Evolutionary conservation across 2,113 vertebrate genomes (phyloP).

Genomic region (Panthera uncia): DNA sequence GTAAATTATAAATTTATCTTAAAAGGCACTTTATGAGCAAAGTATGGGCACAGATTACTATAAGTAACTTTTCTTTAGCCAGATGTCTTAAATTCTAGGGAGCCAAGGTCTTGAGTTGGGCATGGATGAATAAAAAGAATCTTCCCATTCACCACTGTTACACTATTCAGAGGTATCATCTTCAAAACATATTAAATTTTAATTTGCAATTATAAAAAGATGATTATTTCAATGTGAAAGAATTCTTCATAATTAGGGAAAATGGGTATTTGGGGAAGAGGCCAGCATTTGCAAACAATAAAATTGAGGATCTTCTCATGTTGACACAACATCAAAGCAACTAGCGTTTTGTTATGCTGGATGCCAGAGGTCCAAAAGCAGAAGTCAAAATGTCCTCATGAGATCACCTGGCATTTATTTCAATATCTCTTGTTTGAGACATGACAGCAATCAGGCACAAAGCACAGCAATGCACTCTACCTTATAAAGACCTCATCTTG

Average conservation of each 20-base stretch:
- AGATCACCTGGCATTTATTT: slow-evolving; percentile 39
- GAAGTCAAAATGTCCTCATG: background rate
- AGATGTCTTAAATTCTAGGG: background rate
- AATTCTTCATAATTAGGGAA: background rate
- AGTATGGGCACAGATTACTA: background rate
- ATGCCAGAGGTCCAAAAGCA: background rate
- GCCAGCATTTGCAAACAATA: slow-evolving; percentile 37
- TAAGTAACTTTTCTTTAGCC: background rate
- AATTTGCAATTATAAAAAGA: background rate
- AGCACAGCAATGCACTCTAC: background rate
- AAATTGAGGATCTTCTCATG: background rate
- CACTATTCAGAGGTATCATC: background rate
- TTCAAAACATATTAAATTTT: background rate
- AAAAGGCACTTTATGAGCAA: background rate
- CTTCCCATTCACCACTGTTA: background rate
- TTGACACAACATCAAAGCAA: slow-evolving; percentile 51
- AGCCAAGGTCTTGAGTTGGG: background rate
- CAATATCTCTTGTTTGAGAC: background rate
- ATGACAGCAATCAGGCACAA: background rate
- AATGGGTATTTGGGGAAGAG: background rate
- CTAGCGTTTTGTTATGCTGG: background rate
- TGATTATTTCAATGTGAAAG: background rate
- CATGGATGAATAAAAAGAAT: background rate
- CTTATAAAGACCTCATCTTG: background rate
- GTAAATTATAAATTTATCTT: background rate